These are phyloP conservation scores for Agonum fuliginosum DNA, from an alignment of 2,888 invertebrate species.

Conservation along the genomic window DNA sequence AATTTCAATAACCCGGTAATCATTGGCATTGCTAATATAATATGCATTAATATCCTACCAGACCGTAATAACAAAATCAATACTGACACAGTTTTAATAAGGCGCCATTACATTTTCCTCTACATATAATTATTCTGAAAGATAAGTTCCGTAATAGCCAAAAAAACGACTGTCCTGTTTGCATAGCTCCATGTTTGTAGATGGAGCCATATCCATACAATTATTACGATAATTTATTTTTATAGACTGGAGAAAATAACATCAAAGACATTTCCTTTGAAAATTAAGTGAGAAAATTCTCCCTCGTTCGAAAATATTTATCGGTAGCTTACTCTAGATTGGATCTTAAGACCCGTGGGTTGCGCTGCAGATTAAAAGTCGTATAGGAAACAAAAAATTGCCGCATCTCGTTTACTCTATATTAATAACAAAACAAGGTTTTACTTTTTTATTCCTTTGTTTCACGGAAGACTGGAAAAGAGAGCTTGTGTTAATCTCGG, in stretches of 20 bases:
- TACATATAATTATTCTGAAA: slow-evolving; percentile 7
- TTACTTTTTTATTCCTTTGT: slow-evolving; percentile 32
- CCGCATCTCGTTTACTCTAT: slow-evolving; percentile 22
- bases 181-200: background rate
- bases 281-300: slow-evolving; percentile 35
- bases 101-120: background rate
- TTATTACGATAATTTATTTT: slow-evolving; percentile 34
- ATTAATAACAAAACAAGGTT: slow-evolving; percentile 41
- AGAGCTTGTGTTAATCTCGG: slow-evolving; percentile 26
- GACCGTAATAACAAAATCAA: slow-evolving; percentile 10
- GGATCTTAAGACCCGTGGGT: slow-evolving; percentile 35
- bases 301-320: slow-evolving; percentile 32
- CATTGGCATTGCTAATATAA: background rate
- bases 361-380: slow-evolving; percentile 29
- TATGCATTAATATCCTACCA: background rate
- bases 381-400: slow-evolving; percentile 29
- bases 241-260: slow-evolving; percentile 28
- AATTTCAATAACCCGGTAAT: background rate
- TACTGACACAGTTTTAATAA: slow-evolving; percentile 6
- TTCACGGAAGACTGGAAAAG: background rate
- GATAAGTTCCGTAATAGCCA: background rate
- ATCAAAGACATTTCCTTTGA: slow-evolving; percentile 8
- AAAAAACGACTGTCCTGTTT: background rate
- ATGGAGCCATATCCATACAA: slow-evolving; percentile 11
- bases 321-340: slow-evolving; percentile 43